Percentiles rank a stretch among this genome's conserved stretches.
Evolutionary conservation across 1,140 invertebrate species (phyloP).

Genomic region (Kradibia gibbosae): DNA sequence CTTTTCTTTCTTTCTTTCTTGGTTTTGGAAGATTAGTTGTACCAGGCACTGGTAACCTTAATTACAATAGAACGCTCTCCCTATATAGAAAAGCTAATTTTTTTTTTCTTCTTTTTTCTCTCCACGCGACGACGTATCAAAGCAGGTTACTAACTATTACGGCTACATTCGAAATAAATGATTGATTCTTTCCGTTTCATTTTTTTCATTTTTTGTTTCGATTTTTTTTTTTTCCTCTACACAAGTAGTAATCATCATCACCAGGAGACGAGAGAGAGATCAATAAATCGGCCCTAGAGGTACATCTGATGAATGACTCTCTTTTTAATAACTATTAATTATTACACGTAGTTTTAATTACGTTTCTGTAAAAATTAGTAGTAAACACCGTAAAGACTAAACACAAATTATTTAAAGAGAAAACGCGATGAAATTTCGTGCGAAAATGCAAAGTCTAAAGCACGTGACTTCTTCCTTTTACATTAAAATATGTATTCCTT

Average conservation of each 20-base stretch:
- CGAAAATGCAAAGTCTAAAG: slow-evolving; percentile 44
- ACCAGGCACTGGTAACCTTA: slow-evolving; percentile 51
- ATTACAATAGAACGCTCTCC: slow-evolving; percentile 47
- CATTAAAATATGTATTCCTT: slow-evolving; percentile 27
- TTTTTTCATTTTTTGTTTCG: slow-evolving; percentile 28
- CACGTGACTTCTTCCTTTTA: slow-evolving; percentile 31
- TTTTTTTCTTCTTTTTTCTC: too few species aligned
- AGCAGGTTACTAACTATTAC: slow-evolving; percentile 52
- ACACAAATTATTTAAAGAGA: slow-evolving; percentile 45
- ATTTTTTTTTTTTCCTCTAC: slow-evolving; percentile 34
- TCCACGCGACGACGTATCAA: slow-evolving; percentile 50
- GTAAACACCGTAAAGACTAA: slow-evolving; percentile 45
- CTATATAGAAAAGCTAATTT: slow-evolving; percentile 49
- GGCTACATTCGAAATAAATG: slow-evolving; percentile 48
- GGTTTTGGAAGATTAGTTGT: slow-evolving; percentile 48
- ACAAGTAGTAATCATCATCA: slow-evolving; percentile 42
- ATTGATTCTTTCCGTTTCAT: slow-evolving; percentile 42
- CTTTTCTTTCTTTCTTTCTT: slow-evolving; percentile 23
- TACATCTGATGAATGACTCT: slow-evolving; percentile 34
- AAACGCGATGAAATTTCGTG: slow-evolving; percentile 38
- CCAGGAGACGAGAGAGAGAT: slow-evolving; percentile 44
- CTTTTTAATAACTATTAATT: slow-evolving; percentile 34
- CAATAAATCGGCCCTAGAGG: slow-evolving; percentile 34
- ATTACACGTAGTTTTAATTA: slow-evolving; percentile 35
- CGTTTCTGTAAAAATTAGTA: slow-evolving; percentile 44